Base-by-base conservation (phyloP, 2,888 invertebrate species). In the Temnothorax rugatulus region DNA sequence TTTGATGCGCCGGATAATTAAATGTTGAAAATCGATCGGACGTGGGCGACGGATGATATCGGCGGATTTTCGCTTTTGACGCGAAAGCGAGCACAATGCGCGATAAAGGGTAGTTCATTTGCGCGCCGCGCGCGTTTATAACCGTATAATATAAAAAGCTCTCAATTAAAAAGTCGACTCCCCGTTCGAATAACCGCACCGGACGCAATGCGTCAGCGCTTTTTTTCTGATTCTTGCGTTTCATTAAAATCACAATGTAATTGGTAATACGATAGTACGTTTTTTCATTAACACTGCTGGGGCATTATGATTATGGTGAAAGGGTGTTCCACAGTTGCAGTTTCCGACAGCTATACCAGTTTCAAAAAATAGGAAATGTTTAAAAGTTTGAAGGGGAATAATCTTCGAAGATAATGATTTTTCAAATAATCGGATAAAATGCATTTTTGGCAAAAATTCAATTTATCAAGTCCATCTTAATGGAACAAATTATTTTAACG, bases 181-280 rank as follows among this genome's bases (percentile, higher is more conserved):
- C 76, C 47, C 82, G 83, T 89, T 89, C 87, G 86, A 81, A 84
- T 79, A 82, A 84, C 69, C 41, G 50, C 83, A 81, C 83, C 73
- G 83, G 68, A 83, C 73, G 71, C 69, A 86, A 82, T 84, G 82
- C 88, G 85, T 86, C 87, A 77, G 85, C 84, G 84, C 86, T 83
- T 73, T 68, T 76, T 82, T 82, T 85, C 76, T 84, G 84, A 84
- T 76, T 41, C 66, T 83, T 75, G 75, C 69, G 77, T 81, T 77
- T 75, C 75, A 82, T 77, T 84, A 79, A 79, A 84, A 86, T 86
- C 74, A 75, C 76, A 81, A 84, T 86, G 83, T 90, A 90, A 90
- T 90, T 90, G 90, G 90, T 90, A 86, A 90, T 86, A 79, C 85
- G 90, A 90, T 90, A 90, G 86, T 86, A 89, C 84, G 86, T 86